These are phyloP conservation scores for Oxyura jamaicensis DNA, from an alignment of 2,113 vertebrate species.

Conservation along the genomic window DNA sequence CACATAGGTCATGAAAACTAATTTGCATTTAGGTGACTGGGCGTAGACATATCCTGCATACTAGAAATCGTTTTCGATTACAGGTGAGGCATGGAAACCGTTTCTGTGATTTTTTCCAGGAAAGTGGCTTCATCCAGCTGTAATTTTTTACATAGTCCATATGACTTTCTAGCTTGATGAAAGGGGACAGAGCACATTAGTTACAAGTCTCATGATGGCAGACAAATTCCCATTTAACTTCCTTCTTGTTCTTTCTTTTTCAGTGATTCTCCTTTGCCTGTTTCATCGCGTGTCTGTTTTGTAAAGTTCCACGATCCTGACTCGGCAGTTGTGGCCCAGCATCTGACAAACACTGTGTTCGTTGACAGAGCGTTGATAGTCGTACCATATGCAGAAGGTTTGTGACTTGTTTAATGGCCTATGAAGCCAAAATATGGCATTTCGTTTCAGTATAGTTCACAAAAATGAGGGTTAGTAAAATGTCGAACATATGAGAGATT, in stretches of 20 bases:
- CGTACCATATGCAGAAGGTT: constrained; percentile 99
- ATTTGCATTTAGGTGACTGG: background rate
- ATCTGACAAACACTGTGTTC: constrained; percentile 99
- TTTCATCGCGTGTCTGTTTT: constrained; percentile 99
- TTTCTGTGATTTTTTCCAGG: background rate
- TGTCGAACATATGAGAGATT: constrained; percentile 14
- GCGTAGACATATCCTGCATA: background rate
- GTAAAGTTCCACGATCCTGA: constrained; percentile 99
- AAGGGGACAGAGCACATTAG: background rate
- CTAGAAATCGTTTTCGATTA: background rate
- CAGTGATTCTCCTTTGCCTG: constrained; percentile 99
- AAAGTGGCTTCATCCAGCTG: background rate
- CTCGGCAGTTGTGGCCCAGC: constrained; percentile 97
- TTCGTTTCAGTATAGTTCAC: constrained; percentile 65
- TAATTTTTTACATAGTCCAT: rapidly evolving
- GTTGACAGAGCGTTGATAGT: constrained; percentile 99
- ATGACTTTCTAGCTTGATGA: background rate
- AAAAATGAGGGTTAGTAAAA: constrained; percentile 47
- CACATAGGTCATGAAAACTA: background rate
- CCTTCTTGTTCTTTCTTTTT: constrained; percentile 75
- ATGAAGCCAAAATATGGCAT: constrained; percentile 65
- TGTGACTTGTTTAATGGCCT: constrained; percentile 83
- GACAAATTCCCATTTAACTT: background rate
- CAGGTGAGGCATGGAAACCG: background rate
- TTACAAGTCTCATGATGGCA: background rate